Base-by-base conservation (phyloP, 2,797 vertebrate genomes). In the Rachycentron canadum region DNA sequence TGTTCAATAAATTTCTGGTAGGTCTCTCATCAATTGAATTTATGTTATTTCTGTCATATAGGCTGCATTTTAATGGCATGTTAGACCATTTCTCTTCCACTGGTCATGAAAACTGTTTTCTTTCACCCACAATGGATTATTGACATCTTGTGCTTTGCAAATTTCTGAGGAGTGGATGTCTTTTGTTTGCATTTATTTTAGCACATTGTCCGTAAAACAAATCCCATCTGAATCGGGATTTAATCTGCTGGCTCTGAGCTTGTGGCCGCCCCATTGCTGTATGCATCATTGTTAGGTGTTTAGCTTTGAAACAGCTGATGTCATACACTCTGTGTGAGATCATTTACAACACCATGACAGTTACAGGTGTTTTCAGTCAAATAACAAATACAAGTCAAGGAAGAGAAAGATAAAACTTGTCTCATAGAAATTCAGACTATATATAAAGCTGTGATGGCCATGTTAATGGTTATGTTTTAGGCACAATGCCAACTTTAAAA, bases 111-210 rank as follows among this genome's bases (percentile, higher is more conserved):
- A 66, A 4, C 34, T 47, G 41, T 16, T 25, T 25, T 14, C 1
- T 56, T 59, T 56, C 34, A 53, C 34, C 55, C 23, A n/a, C n/a
- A 19, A 36, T 21, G 1, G n/a, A 7, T 26, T 69, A 47, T 58
- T 50, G 5, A 45, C 17, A 19, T 19, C 43, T 61, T 36, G 41
- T 45, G 26, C 41, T 19, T 25, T 66, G 41, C 78, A 71, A 11
- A 80, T 78, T 79, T 59, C 32, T 11, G 11, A 50, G 68, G 47
- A 71, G 76, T 81, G 79, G 65, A 76, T 87, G 71, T 64, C 53
- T 8, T 78, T 67, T 81, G 77, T 86, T 84, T 50, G 59, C 58
- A 47, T 49, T 43, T 63, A 43, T 76, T 77, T 86, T 66, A 72
- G 57, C 73, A 68, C 76, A 60, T 64, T 77, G 72, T 85, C 72